Evolutionary conservation across 2,113 vertebrate genomes (phyloP), one percentile per base, ranked within the genome.

Genomic region (Beaufortia kweichowensis): DNA sequence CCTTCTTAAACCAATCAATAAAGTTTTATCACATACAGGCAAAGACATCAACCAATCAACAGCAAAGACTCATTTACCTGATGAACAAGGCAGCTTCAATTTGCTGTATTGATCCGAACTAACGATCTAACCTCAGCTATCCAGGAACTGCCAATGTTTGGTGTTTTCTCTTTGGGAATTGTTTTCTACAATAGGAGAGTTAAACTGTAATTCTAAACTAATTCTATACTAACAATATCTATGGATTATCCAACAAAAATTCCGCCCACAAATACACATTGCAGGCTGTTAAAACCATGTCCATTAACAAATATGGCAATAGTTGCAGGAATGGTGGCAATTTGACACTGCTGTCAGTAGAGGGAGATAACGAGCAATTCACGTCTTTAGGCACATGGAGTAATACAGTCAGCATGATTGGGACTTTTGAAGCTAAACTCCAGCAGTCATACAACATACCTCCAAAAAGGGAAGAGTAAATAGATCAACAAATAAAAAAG

Each of bases 1-100:
- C 10, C 67, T 2, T 57, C 64, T 71, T 23, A n/a, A 33, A 55
- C 67, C 71, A 72, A 53, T 70, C 76, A 71, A 78, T 76, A 19
- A 71, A 56, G 33, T 23, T 79, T 81, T 68, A 69, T 63, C 41
- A 69, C 21, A 5, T 33, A 72, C 65, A 56, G 70, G 31, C 43
- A 79, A 60, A 50, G 53, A 71, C 31, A 23, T 41, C 6, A 46
- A 29, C 35, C 61, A 78, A 71, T 75, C 55, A 74, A 57, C 17
- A 5, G 39, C 62, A 50, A 43, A 28, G 35, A 53, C 67, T 75
- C 29, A 67, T 55, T 76, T 29, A 56, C 48, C 43, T 66, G 68
- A 66, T 60, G 24, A 61, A 65, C 19, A 10, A 67, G 33, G 19
- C 24, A 24, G 24, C 19, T 59, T 75, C 64, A 48, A 66, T 76